Evolutionary conservation across 1,140 invertebrate species (phyloP).

Genomic region (Zaprionus vittiger): DNA sequence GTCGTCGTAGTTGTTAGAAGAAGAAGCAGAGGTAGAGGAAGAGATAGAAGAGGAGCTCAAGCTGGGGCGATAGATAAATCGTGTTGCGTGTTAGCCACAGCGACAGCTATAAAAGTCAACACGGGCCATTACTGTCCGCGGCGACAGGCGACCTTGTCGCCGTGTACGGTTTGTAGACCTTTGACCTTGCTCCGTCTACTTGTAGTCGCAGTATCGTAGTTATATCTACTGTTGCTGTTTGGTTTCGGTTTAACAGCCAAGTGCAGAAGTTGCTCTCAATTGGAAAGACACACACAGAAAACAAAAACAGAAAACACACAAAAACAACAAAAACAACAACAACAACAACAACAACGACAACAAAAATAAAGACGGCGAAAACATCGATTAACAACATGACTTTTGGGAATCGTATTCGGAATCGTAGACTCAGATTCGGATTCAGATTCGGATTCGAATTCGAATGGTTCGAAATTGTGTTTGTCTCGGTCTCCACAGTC

Average conservation of each 20-base stretch:
- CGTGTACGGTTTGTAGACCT: constrained; percentile 73
- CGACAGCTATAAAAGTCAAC: constrained; percentile 76
- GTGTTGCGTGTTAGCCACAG: constrained; percentile 63
- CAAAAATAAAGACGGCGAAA: constrained; percentile 3
- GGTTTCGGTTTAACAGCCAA: constrained; percentile 41
- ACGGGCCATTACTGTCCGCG: constrained; percentile 73
- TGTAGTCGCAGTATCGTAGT: constrained; percentile 54
- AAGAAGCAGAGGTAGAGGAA: neutral
- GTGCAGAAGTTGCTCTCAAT: constrained; percentile 75
- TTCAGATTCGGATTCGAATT: neutral
- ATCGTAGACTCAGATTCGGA: neutral
- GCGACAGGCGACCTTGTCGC: constrained; percentile 66
- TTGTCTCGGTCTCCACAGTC: neutral
- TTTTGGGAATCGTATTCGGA: constrained; percentile 11
- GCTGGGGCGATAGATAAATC: constrained; percentile 58
- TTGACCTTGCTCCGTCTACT: constrained; percentile 73
- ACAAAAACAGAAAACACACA: constrained; percentile 7
- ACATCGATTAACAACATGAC: constrained; percentile 25
- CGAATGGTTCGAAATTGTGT: neutral
- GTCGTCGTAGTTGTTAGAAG: neutral
- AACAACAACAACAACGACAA: no score
- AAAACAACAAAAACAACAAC: neutral
- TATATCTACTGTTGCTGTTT: constrained; percentile 48
- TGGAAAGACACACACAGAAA: constrained; percentile 71
- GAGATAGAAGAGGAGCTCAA: constrained; percentile 26